Evolutionary conservation across 2,797 vertebrate genomes (phyloP), one percentile per base, ranked within the genome.

Genomic region (Micropoecilia bifurca): DNA sequence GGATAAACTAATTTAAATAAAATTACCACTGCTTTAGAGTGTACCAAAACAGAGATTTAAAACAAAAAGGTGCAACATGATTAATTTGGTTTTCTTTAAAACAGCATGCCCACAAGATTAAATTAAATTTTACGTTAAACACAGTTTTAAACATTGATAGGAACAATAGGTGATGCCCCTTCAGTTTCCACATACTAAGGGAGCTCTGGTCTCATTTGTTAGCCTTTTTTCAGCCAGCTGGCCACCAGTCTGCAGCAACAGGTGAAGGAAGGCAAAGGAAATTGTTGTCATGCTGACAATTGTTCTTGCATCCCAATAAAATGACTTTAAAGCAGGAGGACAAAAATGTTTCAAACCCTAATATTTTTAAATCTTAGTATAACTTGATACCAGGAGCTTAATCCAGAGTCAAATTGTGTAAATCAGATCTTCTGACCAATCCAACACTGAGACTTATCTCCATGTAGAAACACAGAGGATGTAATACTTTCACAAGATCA

Each of bases 401-500:
- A 68, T 22, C 36, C 20, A 39, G 7, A 39, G 18, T 39, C n/a
- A 9, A 53, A 71, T 12, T 66, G 2, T 59, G 74, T 75, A n/a
- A 20, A n/a, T n/a, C 61, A 36, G 75, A 74, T 78, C 47, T 83
- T 53, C 63, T 75, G n/a, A 80, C 43, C 6, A 6, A 2, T 33
- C 45, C 22, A 63, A 78, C 33, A 59, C 30, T 25, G 72, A 78
- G 28, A 22, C 33, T 3, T 13, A 33, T 8, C 61, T 77, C 73
- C 20, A 39, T 63, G 80, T 45, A 72, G 55, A 46, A 39, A 22
- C 57, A 84, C 72, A 89, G 36, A 84, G 69, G 83, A 59, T 59
- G n/a, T 30, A 14, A 50, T 80, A 66, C 69, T 77, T 78, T 76
- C 83, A 86, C 81, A 59, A 76, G 83, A 33, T 71, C 48, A 81